phyloP scores from a whole-genome alignment of 2,888 invertebrate species.

The Volucella inanis region DNA sequence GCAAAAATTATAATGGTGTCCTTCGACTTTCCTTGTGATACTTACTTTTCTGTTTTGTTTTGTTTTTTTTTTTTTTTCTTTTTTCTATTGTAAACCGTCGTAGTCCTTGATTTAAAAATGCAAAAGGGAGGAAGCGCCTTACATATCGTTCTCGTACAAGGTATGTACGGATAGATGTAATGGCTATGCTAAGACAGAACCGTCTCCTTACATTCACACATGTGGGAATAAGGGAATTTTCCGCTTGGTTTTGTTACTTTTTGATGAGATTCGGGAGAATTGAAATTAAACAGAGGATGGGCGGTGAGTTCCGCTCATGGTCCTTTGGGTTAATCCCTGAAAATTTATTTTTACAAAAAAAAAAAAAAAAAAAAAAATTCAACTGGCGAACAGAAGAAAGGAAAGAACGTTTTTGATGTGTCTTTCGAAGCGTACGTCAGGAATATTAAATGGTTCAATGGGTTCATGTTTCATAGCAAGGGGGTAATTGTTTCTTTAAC shows the following conservation, averaged over 20 bases:
- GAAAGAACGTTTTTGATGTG: constrained; percentile 30
- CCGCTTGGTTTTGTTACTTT: constrained; percentile 36
- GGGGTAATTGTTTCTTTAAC: constrained; percentile 14
- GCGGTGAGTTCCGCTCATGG: constrained; percentile 36
- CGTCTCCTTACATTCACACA: constrained; percentile 4
- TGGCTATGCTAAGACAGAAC: neutral
- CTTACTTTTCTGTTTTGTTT: neutral
- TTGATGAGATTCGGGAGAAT: constrained; percentile 44
- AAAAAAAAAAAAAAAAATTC: neutral
- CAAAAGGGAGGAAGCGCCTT: constrained; percentile 12
- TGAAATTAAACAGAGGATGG: constrained; percentile 41
- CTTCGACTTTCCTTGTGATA: constrained; percentile 21
- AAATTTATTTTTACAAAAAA: constrained; percentile 24
- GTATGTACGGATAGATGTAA: neutral
- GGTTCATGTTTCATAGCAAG: constrained; percentile 16
- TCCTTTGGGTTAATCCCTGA: constrained; percentile 41
- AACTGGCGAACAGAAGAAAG: constrained; percentile 19
- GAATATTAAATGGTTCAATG: constrained; percentile 6
- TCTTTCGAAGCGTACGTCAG: constrained; percentile 22
- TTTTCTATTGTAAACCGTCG: constrained; percentile 18
- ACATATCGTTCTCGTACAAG: neutral
- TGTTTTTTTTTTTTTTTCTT: constrained; percentile 13
- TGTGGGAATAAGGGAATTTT: constrained; percentile 46
- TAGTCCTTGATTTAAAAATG: constrained; percentile 41
- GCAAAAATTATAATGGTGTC: constrained; percentile 47